Evolutionary conservation across 2,113 vertebrate genomes (phyloP).

Genomic region (Xiphophorus hellerii): DNA sequence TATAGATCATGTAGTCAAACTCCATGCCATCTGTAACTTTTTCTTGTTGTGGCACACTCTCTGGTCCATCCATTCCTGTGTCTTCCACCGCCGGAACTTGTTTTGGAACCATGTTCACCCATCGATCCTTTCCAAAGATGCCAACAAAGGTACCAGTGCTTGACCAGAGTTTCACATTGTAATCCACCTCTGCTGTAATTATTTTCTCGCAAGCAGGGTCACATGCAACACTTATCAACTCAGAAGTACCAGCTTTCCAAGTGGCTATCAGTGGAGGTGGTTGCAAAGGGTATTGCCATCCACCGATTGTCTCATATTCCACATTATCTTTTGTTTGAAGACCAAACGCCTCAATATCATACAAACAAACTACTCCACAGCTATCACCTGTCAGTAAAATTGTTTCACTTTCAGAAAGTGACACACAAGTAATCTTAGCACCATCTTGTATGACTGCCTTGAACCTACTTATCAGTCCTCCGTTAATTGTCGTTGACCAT

Average conservation of each 20-base stretch:
- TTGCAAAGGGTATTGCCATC: neutral
- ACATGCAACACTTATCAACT: neutral
- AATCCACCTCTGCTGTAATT: constrained; percentile 21
- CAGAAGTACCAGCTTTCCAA: neutral
- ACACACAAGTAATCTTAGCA: constrained; percentile 8
- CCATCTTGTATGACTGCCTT: neutral
- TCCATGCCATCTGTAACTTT: neutral
- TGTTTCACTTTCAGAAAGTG: neutral
- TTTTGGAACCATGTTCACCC: neutral
- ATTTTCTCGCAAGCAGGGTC: neutral
- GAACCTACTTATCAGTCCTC: constrained; percentile 25
- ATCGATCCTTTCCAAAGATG: constrained; percentile 14
- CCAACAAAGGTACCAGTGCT: neutral
- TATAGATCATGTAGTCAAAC: no score
- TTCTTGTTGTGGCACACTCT: no score
- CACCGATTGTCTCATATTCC: neutral
- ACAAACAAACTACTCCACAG: constrained; percentile 12
- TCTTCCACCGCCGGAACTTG: neutral
- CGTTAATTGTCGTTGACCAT: constrained; percentile 3
- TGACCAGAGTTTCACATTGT: constrained; percentile 19
- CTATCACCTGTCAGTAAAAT: constrained; percentile 17
- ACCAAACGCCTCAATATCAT: constrained; percentile 8
- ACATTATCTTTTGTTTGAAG: neutral
- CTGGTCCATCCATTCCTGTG: no score
- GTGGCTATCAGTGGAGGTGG: constrained; percentile 5